Evolutionary conservation across 2,888 invertebrate genomes (phyloP), one percentile per base, ranked within the genome.

Genomic region (Criorhina ranunculi): DNA sequence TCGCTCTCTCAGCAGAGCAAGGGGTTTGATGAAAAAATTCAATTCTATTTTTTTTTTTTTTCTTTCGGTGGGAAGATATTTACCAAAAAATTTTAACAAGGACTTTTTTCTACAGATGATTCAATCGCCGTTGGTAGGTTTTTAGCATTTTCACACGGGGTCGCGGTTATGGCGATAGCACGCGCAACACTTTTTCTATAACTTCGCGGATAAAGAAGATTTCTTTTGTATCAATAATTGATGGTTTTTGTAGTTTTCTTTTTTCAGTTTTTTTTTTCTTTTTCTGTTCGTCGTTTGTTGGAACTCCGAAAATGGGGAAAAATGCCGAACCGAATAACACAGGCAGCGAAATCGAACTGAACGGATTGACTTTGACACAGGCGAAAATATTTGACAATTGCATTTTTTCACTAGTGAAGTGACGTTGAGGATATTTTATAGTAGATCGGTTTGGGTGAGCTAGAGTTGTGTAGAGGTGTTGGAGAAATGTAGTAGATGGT

Each of bases 301-400:
- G 31, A 75, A 75, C 67, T 78, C 49, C 62, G 59, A 79, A 51
- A 76, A 35, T 59, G 15, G 42, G 69, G 17, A 46, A 70, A 76
- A 80, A 70, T 35, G 76, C 85, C 79, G 79, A 76, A 80, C 80
- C 75, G 64, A 64, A 66, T 80, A 35, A 75, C 75, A 67, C 55
- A 70, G 66, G 53, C 42, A 76, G 76, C 80, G 51, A 85, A 85
- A 85, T 85, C 76, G 70, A 80, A 85, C 85, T 85, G 85, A 79
- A 70, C 59, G 64, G 78, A 80, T 44, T 75, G 37, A n/a, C n/a
- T n/a, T n/a, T 67, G 70, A 73, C 73, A 73, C 29, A 44, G 49
- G 83, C 78, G 83, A 80, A 77, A 60, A 66, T 75, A 46, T 79
- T 85, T 85, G 85, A 76, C 85, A 53, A 60, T 40, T 33, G 37